Conservation (phyloP, 1,140 invertebrate species). For the Xylocopa sonorina region DNA sequence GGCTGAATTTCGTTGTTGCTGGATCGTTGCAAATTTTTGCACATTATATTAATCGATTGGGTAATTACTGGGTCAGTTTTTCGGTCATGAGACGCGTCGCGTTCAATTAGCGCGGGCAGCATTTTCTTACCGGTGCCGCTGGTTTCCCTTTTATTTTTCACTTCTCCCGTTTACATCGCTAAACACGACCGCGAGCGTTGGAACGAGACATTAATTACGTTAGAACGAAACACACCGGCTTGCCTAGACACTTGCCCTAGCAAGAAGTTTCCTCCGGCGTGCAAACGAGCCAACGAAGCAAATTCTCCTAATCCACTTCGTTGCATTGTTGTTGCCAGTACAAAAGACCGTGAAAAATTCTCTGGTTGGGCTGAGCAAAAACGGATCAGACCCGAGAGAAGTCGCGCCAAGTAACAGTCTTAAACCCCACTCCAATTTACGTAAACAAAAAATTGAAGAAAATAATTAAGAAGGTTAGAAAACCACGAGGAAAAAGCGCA, state of each 20-base stretch:
- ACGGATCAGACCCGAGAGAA: too few species aligned
- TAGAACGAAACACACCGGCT: constrained; percentile 23
- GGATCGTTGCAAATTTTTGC: too few species aligned
- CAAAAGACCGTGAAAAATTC: background rate
- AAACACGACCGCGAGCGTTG: constrained; percentile 1
- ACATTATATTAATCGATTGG: constrained; percentile 14
- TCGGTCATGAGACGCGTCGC: background rate
- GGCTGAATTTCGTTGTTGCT: too few species aligned
- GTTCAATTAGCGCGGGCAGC: constrained; percentile 14
- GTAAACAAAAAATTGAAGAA: too few species aligned
- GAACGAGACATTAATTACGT: constrained; percentile 43
- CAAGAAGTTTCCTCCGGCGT: constrained; percentile 22
- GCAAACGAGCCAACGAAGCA: constrained; percentile 2
- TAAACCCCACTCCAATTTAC: too few species aligned
- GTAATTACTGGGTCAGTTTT: background rate
- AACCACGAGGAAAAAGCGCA: too few species aligned
- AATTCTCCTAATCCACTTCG: constrained; percentile 22
- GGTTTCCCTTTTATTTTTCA: constrained; percentile 5
- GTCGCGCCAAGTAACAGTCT: too few species aligned
- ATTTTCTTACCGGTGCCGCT: constrained; percentile 14
- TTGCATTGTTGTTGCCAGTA: constrained; percentile 12
- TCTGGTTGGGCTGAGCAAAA: background rate
- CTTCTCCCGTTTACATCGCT: constrained; percentile 15
- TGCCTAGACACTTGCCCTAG: constrained; percentile 35
- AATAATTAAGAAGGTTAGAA: too few species aligned